Evolutionary conservation across 1,140 invertebrate genomes (phyloP).

Genomic region (Choristoneura fumiferana): DNA sequence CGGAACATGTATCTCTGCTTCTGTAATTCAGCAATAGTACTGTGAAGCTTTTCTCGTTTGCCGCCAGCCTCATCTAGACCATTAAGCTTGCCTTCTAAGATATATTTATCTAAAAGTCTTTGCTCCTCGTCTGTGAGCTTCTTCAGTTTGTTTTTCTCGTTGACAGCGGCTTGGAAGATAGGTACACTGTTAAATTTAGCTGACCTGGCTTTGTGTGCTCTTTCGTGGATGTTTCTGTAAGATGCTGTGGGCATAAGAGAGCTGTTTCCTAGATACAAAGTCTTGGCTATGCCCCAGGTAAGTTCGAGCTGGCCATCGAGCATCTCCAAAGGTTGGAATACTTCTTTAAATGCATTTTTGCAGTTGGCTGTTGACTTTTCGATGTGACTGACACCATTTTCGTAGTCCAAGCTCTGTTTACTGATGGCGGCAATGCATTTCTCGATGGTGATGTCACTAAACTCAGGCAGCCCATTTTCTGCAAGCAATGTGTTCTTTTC

Average conservation of each 20-base stretch:
- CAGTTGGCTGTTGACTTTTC: slow-evolving; percentile 79
- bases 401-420: slow-evolving; percentile 90
- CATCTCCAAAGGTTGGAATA: slow-evolving; percentile 89
- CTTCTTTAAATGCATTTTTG: slow-evolving; percentile 83
- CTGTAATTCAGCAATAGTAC: slow-evolving; percentile 71
- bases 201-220: slow-evolving; percentile 82
- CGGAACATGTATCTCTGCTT: slow-evolving; percentile 80
- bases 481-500: slow-evolving; percentile 86
- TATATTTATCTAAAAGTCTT: slow-evolving; percentile 87
- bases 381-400: slow-evolving; percentile 85
- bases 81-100: slow-evolving; percentile 89
- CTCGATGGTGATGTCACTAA: slow-evolving; percentile 88
- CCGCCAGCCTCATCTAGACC: slow-evolving; percentile 81
- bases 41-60: slow-evolving; percentile 72
- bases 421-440: slow-evolving; percentile 90
- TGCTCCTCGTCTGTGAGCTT: slow-evolving; percentile 84
- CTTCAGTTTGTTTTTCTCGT: slow-evolving; percentile 78
- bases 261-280: slow-evolving; percentile 88
- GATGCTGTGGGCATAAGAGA: slow-evolving; percentile 87
- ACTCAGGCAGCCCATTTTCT: slow-evolving; percentile 86
- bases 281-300: slow-evolving; percentile 92
- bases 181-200: slow-evolving; percentile 83
- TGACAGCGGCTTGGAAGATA: slow-evolving; percentile 85
- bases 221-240: slow-evolving; percentile 86
- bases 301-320: slow-evolving; percentile 85